A percentile compares a stretch with the other conserved stretches of the same genome.
These are phyloP conservation scores for Eurosta solidaginis DNA, from an alignment of 1,140 invertebrate genomes.

Conservation along the genomic window DNA sequence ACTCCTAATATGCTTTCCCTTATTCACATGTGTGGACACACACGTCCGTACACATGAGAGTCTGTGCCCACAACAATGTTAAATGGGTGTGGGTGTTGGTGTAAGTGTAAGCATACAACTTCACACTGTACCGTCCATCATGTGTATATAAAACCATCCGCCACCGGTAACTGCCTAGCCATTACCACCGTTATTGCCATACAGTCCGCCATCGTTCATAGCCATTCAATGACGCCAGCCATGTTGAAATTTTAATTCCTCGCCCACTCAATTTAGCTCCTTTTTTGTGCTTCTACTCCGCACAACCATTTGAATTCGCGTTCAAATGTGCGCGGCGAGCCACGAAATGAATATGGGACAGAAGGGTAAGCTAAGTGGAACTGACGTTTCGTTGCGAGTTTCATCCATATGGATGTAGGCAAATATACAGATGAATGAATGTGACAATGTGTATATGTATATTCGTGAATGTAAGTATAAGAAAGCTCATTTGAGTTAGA, in stretches of 20 bases:
- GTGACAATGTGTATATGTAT: background rate
- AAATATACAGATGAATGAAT: background rate
- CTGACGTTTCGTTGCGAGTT: conserved; percentile 29
- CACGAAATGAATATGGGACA: conserved; percentile 31
- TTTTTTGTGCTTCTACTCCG: conserved; percentile 28
- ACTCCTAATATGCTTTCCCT: background rate
- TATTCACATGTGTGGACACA: background rate
- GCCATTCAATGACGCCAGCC: conserved; percentile 33
- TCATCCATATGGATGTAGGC: background rate
- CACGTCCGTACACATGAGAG: background rate
- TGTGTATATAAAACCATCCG: background rate
- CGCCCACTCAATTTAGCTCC: conserved; percentile 33
- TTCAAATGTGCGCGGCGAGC: conserved; percentile 34
- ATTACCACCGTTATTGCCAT: conserved; percentile 17
- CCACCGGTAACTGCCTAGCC: conserved; percentile 14
- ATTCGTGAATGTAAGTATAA: background rate
- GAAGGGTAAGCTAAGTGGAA: conserved; percentile 32
- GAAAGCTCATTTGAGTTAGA: conserved; percentile 28
- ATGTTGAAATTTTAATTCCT: conserved; percentile 36
- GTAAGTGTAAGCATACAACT: background rate
- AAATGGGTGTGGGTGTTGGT: background rate
- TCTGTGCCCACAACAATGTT: background rate
- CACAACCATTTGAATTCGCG: conserved; percentile 28
- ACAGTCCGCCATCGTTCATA: conserved; percentile 26
- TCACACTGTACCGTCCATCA: background rate